Conservation (phyloP, 2,888 invertebrate species). For the Lomographa bimaculata region DNA sequence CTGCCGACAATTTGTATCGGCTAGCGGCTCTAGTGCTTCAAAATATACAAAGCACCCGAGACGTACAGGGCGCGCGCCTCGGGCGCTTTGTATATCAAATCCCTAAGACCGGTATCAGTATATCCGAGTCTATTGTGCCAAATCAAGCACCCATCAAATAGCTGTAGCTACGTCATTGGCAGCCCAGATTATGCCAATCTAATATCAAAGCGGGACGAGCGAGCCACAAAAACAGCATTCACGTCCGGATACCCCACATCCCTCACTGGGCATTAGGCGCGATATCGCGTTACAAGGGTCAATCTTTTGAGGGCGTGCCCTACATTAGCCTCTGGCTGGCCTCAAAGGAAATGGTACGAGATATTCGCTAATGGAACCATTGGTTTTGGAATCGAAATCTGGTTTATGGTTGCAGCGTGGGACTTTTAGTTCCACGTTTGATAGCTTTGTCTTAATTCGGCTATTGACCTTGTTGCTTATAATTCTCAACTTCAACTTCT, state of each 20-base stretch:
- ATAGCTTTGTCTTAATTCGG: too few relatives aligned
- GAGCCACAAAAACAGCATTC: conserved; percentile 27
- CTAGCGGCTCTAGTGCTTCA: too few relatives aligned
- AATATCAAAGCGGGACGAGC: conserved; percentile 27
- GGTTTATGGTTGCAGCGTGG: conserved; percentile 20
- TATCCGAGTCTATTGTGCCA: too few relatives aligned
- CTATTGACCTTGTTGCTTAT: too few relatives aligned
- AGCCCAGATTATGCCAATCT: conserved; percentile 24
- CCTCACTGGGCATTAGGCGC: conserved; percentile 41
- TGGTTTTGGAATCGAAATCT: conserved; percentile 63
- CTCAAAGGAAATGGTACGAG: conserved; percentile 64
- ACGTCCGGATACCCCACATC: conserved; percentile 32
- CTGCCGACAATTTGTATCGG: too few relatives aligned
- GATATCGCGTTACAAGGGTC: conserved; percentile 63
- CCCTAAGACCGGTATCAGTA: too few relatives aligned
- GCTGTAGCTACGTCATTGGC: conserved; percentile 18
- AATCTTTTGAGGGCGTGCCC: conserved; percentile 62
- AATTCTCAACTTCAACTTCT: too few relatives aligned
- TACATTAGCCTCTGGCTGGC: conserved; percentile 68
- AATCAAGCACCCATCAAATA: conserved; percentile 16
- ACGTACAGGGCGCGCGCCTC: too few relatives aligned
- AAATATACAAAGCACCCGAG: too few relatives aligned
- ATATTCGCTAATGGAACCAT: conserved; percentile 70
- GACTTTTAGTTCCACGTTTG: conserved; percentile 22
- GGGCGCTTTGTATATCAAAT: too few relatives aligned